phyloP scores from a whole-genome alignment of 2,113 vertebrate species.

The Atrichornis clamosus region DNA sequence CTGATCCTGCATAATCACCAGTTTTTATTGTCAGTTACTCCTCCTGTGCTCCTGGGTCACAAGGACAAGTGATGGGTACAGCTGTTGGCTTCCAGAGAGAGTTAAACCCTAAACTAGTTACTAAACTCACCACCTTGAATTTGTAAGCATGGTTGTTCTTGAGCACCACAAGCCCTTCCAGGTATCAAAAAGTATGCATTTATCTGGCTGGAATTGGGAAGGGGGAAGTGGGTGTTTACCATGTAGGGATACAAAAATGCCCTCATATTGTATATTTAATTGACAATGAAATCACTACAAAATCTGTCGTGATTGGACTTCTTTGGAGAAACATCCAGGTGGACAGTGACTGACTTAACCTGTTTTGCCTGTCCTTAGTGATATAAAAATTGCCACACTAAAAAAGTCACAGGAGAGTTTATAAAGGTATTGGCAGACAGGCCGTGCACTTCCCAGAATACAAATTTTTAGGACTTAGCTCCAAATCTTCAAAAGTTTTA shows the following conservation, averaged over 20 bases:
- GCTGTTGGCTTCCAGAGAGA: neutral
- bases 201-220: neutral
- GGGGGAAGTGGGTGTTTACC: fast-evolving
- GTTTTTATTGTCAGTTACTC: neutral
- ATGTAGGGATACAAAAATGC: neutral
- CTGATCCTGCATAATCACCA: neutral
- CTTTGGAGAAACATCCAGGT: neutral
- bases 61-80: neutral
- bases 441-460: neutral
- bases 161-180: neutral
- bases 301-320: neutral
- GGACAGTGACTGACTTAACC: neutral
- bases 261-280: neutral
- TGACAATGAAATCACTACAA: neutral
- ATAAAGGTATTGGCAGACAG: neutral
- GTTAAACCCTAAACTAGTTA: neutral
- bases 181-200: neutral
- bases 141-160: neutral
- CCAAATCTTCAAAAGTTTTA: neutral
- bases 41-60: neutral
- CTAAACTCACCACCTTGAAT: neutral
- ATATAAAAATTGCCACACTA: neutral
- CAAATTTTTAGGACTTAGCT: neutral
- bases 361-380: neutral
- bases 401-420: neutral